These are phyloP conservation scores for Apamea monoglypha DNA, from an alignment of 2,888 invertebrate genomes.

Conservation along the genomic window DNA sequence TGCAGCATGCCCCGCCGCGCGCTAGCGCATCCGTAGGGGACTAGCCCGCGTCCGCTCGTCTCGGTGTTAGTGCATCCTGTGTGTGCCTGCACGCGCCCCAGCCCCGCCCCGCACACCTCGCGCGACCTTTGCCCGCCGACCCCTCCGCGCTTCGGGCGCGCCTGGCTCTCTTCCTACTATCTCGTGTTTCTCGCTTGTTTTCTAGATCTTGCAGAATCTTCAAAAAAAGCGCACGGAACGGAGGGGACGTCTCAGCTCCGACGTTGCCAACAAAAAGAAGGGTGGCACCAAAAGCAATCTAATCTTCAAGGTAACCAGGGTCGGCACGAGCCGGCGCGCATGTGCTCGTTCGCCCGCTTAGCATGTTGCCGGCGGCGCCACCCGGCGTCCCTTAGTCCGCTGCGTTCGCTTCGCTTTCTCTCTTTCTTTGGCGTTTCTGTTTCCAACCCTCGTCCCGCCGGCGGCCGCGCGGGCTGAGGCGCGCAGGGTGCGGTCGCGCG, in stretches of 20 bases:
- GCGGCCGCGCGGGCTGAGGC: slow-evolving; percentile 84
- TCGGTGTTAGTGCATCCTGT: slow-evolving; percentile 88
- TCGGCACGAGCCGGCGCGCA: slow-evolving; percentile 90
- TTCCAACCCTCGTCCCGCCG: slow-evolving; percentile 84
- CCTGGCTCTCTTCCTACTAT: slow-evolving; percentile 93
- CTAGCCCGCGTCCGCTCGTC: slow-evolving; percentile 85
- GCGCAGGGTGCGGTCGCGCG: slow-evolving; percentile 80
- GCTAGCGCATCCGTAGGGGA: slow-evolving; percentile 83
- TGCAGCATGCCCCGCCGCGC: slow-evolving; percentile 83
- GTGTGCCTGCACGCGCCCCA: slow-evolving; percentile 82
- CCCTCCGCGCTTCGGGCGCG: slow-evolving; percentile 86
- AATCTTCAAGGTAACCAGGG: slow-evolving; percentile 99
- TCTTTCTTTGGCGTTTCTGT: slow-evolving; percentile 87
- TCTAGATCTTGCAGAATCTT: slow-evolving; percentile 99
- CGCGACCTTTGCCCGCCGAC: slow-evolving; percentile 80
- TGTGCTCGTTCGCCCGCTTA: slow-evolving; percentile 90
- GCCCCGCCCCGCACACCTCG: slow-evolving; percentile 80
- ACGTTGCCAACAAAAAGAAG: slow-evolving; percentile 97
- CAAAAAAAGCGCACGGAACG: slow-evolving; percentile 99
- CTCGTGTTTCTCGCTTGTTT: slow-evolving; percentile 97
- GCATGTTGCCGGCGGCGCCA: slow-evolving; percentile 88
- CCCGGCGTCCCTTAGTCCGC: slow-evolving; percentile 88
- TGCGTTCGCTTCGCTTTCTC: slow-evolving; percentile 89
- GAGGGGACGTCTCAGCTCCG: slow-evolving; percentile 98
- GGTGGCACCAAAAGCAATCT: slow-evolving; percentile 99